These are phyloP conservation scores for Lomographa bimaculata DNA, from an alignment of 2,888 invertebrate genomes.

Conservation along the genomic window DNA sequence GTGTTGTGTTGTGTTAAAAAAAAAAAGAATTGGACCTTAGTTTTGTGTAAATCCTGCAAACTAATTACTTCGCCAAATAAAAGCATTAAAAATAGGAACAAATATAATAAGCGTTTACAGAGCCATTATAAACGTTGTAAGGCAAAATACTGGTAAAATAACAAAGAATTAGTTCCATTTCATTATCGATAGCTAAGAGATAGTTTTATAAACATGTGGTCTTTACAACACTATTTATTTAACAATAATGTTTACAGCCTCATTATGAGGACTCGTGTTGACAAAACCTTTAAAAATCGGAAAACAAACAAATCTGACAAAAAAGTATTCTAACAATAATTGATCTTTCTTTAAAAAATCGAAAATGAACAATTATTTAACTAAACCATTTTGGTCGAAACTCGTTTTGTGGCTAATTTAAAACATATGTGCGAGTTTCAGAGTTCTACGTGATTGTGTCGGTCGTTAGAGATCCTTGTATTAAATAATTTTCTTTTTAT, in stretches of 20 bases:
- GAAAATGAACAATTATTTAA: slow-evolving; percentile 16
- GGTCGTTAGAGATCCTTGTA: no score
- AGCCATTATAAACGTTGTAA: no score
- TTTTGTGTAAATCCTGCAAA: no score
- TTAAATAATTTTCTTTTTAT: no score
- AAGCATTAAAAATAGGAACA: no score
- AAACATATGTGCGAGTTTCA: slow-evolving; percentile 22
- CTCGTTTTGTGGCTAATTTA: slow-evolving; percentile 9
- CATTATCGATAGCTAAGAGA: no score
- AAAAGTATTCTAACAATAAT: no score
- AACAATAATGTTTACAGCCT: slow-evolving; percentile 2
- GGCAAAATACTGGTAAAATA: not conserved
- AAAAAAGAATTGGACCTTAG: no score
- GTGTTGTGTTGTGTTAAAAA: no score
- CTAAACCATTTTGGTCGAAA: slow-evolving; percentile 15
- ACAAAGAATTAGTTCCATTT: slow-evolving; percentile 6
- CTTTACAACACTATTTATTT: not conserved
- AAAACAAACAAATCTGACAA: no score
- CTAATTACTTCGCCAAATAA: no score
- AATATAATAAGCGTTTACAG: no score
- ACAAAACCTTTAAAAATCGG: slow-evolving; percentile 3
- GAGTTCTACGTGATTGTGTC: slow-evolving; percentile 3
- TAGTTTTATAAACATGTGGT: slow-evolving; percentile 30
- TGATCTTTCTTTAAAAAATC: slow-evolving; percentile 19
- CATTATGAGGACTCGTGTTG: slow-evolving; percentile 15